These are phyloP conservation scores for Matsumurasca onukii DNA, from an alignment of 1,140 invertebrate genomes.

Conservation along the genomic window DNA sequence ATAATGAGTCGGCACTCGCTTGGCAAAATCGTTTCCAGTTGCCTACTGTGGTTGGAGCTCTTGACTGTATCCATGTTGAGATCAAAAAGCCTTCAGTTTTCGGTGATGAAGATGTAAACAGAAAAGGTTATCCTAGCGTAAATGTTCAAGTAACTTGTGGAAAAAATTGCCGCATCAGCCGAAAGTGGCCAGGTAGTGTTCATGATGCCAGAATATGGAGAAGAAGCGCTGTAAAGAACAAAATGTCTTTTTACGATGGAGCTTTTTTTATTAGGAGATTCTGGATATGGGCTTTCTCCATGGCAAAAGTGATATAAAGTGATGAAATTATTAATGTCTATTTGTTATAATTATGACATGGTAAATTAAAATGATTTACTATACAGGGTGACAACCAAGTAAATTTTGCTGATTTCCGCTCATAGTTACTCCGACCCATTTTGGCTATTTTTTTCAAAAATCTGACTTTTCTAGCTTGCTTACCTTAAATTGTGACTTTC, in stretches of 20 bases:
- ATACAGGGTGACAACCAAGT: too few species aligned
- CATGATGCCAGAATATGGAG: conserved; percentile 8
- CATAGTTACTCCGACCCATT: too few species aligned
- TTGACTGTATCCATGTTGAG: conserved; percentile 6
- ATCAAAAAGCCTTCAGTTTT: neutral
- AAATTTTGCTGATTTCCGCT: too few species aligned
- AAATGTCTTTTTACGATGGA: neutral
- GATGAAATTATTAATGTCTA: too few species aligned
- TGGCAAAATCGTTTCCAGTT: neutral
- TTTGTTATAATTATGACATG: too few species aligned
- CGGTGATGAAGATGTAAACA: conserved; percentile 7
- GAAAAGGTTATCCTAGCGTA: conserved; percentile 3
- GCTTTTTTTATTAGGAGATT: neutral
- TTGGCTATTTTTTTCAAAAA: too few species aligned
- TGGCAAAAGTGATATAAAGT: too few species aligned
- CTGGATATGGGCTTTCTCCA: conserved; percentile 1
- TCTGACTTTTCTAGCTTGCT: too few species aligned
- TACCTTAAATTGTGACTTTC: too few species aligned
- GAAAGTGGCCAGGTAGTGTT: conserved; percentile 3
- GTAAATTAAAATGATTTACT: too few species aligned
- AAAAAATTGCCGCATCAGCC: neutral
- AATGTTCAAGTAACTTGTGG: conserved; percentile 6
- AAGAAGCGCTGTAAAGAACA: neutral
- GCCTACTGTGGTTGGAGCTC: conserved; percentile 2
- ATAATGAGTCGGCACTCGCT: neutral